Percentiles rank a stretch among this genome's conserved stretches.
phyloP scores from a whole-genome alignment of 1,140 invertebrate species.

The Drosophila grimshawi region DNA sequence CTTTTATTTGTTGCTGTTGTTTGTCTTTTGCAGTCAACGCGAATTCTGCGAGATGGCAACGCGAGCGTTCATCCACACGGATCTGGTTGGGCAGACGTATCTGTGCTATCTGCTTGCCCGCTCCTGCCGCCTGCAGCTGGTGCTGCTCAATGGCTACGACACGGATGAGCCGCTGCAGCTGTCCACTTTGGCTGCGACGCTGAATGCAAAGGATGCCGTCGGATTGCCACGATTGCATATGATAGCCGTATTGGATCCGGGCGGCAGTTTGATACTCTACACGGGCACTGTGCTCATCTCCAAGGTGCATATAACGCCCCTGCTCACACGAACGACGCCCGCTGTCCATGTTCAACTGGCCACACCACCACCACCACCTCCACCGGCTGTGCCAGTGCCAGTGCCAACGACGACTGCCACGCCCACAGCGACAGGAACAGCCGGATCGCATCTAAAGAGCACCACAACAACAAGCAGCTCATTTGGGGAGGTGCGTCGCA shows the following conservation, averaged over 20 bases:
- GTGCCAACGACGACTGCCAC: no score
- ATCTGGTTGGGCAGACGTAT: constrained; percentile 93
- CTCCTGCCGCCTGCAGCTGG: constrained; percentile 88
- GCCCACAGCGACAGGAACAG: no score
- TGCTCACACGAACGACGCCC: constrained; percentile 86
- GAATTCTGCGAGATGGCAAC: constrained; percentile 86
- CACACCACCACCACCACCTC: neutral
- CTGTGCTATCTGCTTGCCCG: constrained; percentile 91
- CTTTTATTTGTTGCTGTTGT: neutral
- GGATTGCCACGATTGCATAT: constrained; percentile 91
- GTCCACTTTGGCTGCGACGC: constrained; percentile 89
- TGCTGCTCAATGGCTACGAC: constrained; percentile 91
- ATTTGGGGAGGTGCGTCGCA: constrained; percentile 73
- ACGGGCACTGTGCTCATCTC: constrained; percentile 92
- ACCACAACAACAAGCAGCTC: constrained; percentile 7
- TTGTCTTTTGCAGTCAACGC: constrained; percentile 63
- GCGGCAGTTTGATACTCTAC: constrained; percentile 92
- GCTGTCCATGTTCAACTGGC: constrained; percentile 7
- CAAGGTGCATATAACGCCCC: constrained; percentile 91
- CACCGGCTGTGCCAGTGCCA: neutral
- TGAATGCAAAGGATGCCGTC: constrained; percentile 93
- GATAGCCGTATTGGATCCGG: constrained; percentile 92
- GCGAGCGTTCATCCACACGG: constrained; percentile 92
- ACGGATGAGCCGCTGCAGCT: constrained; percentile 87
- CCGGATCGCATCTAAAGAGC: neutral